Evolutionary conservation across 2,113 vertebrate genomes (phyloP).

Genomic region (Leptocoma aspasia): DNA sequence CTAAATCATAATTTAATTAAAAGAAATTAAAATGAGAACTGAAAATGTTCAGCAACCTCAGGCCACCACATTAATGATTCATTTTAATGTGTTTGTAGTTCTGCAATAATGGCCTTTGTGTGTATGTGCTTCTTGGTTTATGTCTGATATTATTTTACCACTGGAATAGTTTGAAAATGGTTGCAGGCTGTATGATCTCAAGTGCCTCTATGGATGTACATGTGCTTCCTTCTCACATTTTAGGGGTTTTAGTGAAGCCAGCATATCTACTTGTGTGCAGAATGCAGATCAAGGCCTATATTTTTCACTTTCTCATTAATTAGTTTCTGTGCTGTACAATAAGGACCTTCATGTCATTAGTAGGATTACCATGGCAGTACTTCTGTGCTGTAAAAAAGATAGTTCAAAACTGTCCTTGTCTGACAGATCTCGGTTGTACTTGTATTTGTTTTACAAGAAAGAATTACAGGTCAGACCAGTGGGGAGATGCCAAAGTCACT

Average conservation of each 20-base stretch:
- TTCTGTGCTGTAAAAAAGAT: neutral
- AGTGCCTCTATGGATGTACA: neutral
- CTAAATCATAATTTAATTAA: conserved; percentile 68
- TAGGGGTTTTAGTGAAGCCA: neutral
- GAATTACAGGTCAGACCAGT: rapidly evolving
- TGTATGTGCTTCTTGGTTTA: conserved; percentile 1
- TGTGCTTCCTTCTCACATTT: neutral
- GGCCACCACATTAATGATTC: conserved; percentile 43
- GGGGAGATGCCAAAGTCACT: neutral
- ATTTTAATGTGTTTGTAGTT: conserved; percentile 36
- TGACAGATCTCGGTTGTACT: neutral
- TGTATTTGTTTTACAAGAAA: neutral
- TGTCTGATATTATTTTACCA: neutral
- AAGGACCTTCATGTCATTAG: neutral
- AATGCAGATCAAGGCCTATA: neutral
- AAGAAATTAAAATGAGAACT: conserved; percentile 48
- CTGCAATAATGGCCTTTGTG: neutral
- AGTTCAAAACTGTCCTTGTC: neutral
- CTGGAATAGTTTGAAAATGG: neutral
- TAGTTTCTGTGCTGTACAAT: neutral
- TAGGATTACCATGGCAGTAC: neutral
- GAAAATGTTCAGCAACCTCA: conserved; percentile 33
- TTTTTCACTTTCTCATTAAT: conserved; percentile 32
- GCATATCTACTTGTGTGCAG: neutral
- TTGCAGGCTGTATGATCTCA: neutral